Percentiles rank a stretch among this genome's conserved stretches.
Conservation (phyloP, 2,797 vertebrate species). For the Muscicapa striata region DNA sequence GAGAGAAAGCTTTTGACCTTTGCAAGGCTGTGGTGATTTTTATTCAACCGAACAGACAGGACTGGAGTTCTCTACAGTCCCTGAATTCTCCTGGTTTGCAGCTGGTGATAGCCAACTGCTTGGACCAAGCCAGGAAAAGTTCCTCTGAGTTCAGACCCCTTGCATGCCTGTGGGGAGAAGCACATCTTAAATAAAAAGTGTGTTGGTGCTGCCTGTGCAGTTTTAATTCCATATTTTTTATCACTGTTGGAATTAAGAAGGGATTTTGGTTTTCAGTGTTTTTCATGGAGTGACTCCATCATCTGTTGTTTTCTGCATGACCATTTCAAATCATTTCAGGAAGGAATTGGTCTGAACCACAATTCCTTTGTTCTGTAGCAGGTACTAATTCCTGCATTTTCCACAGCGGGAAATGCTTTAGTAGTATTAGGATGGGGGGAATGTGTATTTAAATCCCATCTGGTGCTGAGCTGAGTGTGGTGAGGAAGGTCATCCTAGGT, state of each 20-base stretch:
- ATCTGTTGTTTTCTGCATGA: background rate
- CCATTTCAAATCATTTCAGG: background rate
- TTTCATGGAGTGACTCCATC: background rate
- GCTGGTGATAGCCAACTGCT: background rate
- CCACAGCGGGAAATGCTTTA: background rate
- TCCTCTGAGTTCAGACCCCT: background rate
- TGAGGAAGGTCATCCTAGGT: slow-evolving; percentile 22
- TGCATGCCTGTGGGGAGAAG: background rate
- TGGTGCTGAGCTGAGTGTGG: background rate
- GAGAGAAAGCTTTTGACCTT: background rate
- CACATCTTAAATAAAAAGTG: background rate
- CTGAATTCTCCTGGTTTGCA: background rate
- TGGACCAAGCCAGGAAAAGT: background rate
- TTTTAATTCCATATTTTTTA: background rate
- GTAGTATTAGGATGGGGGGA: background rate
- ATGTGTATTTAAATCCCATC: background rate
- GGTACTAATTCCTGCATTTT: slow-evolving; percentile 1
- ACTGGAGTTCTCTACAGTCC: background rate
- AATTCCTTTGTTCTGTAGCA: slow-evolving; percentile 19
- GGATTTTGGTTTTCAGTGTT: background rate
- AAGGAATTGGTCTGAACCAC: background rate
- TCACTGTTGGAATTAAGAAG: background rate
- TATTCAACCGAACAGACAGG: background rate
- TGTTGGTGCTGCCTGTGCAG: background rate
- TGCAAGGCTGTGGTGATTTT: background rate